Percentiles rank a stretch among this genome's conserved stretches.
Conservation (phyloP, 2,888 invertebrate genomes). For the Sympetrum striolatum region DNA sequence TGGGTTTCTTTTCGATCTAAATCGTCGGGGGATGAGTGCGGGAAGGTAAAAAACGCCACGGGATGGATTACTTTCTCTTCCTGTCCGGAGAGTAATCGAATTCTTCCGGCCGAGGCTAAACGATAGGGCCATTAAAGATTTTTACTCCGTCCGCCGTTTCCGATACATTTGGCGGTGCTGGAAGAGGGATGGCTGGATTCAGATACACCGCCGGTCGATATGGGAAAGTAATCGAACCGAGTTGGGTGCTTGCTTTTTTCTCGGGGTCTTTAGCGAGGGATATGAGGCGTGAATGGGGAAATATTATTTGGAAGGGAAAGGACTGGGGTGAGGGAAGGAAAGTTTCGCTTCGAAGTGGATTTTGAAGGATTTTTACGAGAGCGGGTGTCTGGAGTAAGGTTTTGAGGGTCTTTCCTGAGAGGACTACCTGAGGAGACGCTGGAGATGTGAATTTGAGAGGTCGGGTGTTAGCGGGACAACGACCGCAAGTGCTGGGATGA, state of each 20-base stretch:
- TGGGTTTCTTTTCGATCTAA: neutral
- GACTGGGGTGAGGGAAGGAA: neutral
- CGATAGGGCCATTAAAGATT: neutral
- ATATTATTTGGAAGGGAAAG: neutral
- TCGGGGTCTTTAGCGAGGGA: neutral
- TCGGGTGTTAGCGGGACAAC: neutral
- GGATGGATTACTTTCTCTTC: neutral
- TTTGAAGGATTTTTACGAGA: neutral
- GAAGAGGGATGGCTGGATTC: neutral
- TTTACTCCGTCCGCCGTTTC: neutral
- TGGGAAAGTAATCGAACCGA: neutral
- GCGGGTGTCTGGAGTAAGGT: neutral
- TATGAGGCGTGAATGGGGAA: neutral
- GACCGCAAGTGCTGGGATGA: neutral
- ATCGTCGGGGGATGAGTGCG: neutral
- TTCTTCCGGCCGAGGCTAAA: neutral
- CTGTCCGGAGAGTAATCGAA: neutral
- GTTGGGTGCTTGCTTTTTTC: neutral
- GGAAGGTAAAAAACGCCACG: neutral
- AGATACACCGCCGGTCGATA: neutral
- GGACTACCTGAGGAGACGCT: neutral
- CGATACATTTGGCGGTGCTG: neutral
- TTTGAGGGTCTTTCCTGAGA: neutral
- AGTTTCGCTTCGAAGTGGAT: neutral
- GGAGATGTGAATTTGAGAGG: neutral